Percentiles rank a stretch among this genome's conserved stretches.
phyloP scores from a whole-genome alignment of 2,888 invertebrate genomes.

The Noctua janthe region DNA sequence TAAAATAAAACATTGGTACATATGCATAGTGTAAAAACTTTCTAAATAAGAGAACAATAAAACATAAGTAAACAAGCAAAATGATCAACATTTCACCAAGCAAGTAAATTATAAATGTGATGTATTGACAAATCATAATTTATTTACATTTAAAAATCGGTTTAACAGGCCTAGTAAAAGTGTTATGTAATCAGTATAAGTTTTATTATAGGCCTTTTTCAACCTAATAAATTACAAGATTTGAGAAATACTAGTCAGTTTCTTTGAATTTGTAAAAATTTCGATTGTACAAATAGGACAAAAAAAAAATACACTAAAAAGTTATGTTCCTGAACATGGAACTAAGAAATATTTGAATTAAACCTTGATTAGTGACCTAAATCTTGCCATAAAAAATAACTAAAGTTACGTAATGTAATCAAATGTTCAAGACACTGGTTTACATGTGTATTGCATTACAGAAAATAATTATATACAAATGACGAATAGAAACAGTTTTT shows the following conservation, averaged over 20 bases:
- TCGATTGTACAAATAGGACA: conserved; percentile 21
- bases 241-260: conserved; percentile 30
- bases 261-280: conserved; percentile 41
- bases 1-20: conserved; percentile 69
- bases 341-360: conserved; percentile 55
- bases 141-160: conserved; percentile 56
- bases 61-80: conserved; percentile 71
- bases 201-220: conserved; percentile 49
- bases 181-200: conserved; percentile 38
- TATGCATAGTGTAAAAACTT: conserved; percentile 71
- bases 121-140: conserved; percentile 63
- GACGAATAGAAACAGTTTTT: conserved; percentile 50
- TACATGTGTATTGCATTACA: conserved; percentile 54
- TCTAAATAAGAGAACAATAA: conserved; percentile 71
- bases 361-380: conserved; percentile 58
- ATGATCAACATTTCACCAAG: conserved; percentile 75
- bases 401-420: conserved; percentile 60
- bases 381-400: conserved; percentile 58
- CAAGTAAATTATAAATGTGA: conserved; percentile 67
- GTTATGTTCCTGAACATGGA: conserved; percentile 30
- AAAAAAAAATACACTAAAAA: conserved; percentile 25
- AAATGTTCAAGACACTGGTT: conserved; percentile 54
- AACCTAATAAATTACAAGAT: conserved; percentile 53
- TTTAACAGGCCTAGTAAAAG: conserved; percentile 45
- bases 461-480: conserved; percentile 52